Conservation (phyloP, 1,140 invertebrate species). For the Latrodectus geometricus region DNA sequence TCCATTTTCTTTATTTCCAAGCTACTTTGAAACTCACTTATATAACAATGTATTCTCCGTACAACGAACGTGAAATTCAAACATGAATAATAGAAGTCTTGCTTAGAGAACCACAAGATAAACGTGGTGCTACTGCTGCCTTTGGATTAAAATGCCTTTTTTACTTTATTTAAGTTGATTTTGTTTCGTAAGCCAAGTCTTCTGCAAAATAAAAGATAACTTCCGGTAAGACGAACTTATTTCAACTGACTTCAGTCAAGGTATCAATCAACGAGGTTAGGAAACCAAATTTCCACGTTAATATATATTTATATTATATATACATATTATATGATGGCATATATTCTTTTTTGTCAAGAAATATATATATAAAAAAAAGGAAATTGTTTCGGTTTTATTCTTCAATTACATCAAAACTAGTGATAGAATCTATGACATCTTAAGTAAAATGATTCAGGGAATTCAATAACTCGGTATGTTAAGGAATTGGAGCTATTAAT, state of each 20-base stretch:
- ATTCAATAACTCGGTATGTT: too few relatives aligned
- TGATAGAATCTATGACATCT: too few relatives aligned
- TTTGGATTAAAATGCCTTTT: neutral
- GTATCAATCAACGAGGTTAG: too few relatives aligned
- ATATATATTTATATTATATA: too few relatives aligned
- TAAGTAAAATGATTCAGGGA: too few relatives aligned
- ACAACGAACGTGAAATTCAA: neutral
- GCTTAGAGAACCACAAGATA: neutral
- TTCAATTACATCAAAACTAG: too few relatives aligned
- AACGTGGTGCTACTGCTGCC: neutral
- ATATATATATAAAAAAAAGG: too few relatives aligned
- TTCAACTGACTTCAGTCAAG: neutral
- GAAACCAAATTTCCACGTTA: too few relatives aligned
- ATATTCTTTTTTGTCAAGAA: too few relatives aligned
- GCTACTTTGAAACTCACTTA: constrained; percentile 5
- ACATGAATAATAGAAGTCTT: constrained; percentile 15
- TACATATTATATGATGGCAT: too few relatives aligned
- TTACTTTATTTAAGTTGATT: neutral
- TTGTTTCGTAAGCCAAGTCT: neutral
- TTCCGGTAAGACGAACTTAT: neutral
- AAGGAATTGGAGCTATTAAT: too few relatives aligned
- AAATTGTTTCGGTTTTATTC: too few relatives aligned
- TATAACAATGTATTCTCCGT: neutral
- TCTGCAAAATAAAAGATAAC: neutral
- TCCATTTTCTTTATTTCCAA: neutral